These are phyloP conservation scores for Petrophora chlorosata DNA, from an alignment of 2,888 invertebrate species.

Conservation along the genomic window DNA sequence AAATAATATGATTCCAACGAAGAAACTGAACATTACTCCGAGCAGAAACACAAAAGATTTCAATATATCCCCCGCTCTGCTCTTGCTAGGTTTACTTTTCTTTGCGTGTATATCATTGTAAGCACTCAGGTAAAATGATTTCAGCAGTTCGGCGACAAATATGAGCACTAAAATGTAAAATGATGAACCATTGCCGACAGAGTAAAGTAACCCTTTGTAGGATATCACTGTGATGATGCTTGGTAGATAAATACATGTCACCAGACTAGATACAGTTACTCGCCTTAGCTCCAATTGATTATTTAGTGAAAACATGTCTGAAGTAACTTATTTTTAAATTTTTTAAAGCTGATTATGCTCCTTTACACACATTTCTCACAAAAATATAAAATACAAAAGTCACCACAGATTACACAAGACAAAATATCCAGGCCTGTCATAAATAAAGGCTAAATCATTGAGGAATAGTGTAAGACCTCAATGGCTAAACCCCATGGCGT, in stretches of 20 bases:
- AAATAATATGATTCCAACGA: constrained; percentile 85
- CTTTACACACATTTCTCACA: too few relatives aligned
- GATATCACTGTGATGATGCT: constrained; percentile 82
- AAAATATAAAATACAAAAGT: too few relatives aligned
- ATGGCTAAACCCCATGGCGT: too few relatives aligned
- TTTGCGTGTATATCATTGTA: constrained; percentile 63
- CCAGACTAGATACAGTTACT: constrained; percentile 78
- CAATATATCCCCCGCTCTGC: constrained; percentile 72
- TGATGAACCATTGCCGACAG: constrained; percentile 83
- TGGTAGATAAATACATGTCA: constrained; percentile 86
- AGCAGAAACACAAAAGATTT: constrained; percentile 76
- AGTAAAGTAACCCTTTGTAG: constrained; percentile 83
- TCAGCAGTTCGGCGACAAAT: constrained; percentile 81
- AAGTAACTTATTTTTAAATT: too few relatives aligned
- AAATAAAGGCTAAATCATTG: too few relatives aligned
- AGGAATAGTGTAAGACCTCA: too few relatives aligned
- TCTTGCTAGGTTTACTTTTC: constrained; percentile 66
- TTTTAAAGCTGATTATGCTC: too few relatives aligned
- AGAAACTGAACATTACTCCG: constrained; percentile 79
- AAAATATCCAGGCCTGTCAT: too few relatives aligned
- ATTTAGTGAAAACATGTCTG: constrained; percentile 71
- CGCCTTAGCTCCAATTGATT: constrained; percentile 70
- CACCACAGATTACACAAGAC: too few relatives aligned
- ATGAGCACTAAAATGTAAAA: constrained; percentile 70
- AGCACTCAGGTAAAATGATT: constrained; percentile 72